phyloP scores from a whole-genome alignment of 1,140 invertebrate genomes.

The Lordiphosa clarofinis region DNA sequence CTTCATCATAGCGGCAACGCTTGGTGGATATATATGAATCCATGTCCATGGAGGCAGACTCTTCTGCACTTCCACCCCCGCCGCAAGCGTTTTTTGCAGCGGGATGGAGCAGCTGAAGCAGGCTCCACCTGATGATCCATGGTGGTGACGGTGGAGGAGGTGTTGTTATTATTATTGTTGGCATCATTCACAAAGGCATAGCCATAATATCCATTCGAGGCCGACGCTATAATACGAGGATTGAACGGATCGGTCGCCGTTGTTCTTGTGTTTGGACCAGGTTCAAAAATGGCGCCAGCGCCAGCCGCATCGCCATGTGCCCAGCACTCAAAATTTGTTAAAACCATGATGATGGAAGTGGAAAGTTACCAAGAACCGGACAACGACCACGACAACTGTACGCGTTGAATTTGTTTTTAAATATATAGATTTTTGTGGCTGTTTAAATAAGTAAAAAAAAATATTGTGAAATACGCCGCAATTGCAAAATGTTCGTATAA shows the following conservation, averaged over 20 bases:
- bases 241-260: constrained; percentile 67
- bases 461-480: constrained; percentile 43
- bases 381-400: constrained; percentile 31
- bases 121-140: constrained; percentile 36
- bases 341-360: constrained; percentile 65
- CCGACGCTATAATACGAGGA: constrained; percentile 60
- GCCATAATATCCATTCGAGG: constrained; percentile 63
- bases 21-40: constrained; percentile 56
- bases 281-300: constrained; percentile 55
- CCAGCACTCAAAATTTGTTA: constrained; percentile 79
- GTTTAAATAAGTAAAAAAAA: constrained; percentile 3
- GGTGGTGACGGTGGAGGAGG: constrained; percentile 42
- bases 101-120: constrained; percentile 21
- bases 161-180: constrained; percentile 64
- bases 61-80: constrained; percentile 17
- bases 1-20: constrained; percentile 70
- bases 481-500: constrained; percentile 47
- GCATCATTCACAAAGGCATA: constrained; percentile 59
- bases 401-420: constrained; percentile 19
- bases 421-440: constrained; percentile 24
- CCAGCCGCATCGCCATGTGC: constrained; percentile 72
- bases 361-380: constrained; percentile 63
- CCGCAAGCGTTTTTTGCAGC: constrained; percentile 70
- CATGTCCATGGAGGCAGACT: constrained; percentile 31
- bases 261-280: constrained; percentile 12